Conservation (phyloP, 2,113 vertebrate genomes). For the Argyrosomus japonicus region DNA sequence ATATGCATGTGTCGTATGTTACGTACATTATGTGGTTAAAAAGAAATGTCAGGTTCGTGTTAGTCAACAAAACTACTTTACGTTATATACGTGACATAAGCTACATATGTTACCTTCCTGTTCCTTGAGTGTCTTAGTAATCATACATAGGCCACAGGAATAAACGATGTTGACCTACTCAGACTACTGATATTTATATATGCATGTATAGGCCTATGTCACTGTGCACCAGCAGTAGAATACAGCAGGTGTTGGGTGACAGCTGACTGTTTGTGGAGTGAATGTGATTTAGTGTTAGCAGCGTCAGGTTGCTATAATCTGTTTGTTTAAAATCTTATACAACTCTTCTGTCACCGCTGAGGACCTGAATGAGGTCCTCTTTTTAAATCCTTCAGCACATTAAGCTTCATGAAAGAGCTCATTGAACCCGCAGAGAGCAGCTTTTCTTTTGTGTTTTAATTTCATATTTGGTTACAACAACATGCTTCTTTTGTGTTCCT, state of each 20-base stretch:
- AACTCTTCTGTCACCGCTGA: background rate
- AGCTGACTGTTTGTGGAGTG: background rate
- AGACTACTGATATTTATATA: background rate
- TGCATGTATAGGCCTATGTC: background rate
- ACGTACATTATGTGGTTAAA: no score
- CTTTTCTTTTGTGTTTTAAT: background rate
- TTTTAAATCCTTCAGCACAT: background rate
- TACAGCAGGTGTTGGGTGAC: background rate
- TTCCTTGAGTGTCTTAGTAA: no score
- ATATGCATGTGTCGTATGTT: no score
- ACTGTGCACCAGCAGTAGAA: background rate
- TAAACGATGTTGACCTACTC: background rate
- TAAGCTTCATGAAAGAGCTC: background rate
- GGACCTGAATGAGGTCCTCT: background rate
- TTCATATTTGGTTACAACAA: conserved; percentile 10
- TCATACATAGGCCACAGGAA: background rate
- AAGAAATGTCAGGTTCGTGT: no score
- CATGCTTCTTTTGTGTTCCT: background rate
- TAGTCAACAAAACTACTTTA: no score
- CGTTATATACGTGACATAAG: no score
- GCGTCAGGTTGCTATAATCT: conserved; percentile 17
- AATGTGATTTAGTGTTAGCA: background rate
- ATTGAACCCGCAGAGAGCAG: background rate
- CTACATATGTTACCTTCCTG: no score
- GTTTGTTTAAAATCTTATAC: background rate